Conservation (phyloP, 2,888 invertebrate genomes). For the Podotricha telesiphe region DNA sequence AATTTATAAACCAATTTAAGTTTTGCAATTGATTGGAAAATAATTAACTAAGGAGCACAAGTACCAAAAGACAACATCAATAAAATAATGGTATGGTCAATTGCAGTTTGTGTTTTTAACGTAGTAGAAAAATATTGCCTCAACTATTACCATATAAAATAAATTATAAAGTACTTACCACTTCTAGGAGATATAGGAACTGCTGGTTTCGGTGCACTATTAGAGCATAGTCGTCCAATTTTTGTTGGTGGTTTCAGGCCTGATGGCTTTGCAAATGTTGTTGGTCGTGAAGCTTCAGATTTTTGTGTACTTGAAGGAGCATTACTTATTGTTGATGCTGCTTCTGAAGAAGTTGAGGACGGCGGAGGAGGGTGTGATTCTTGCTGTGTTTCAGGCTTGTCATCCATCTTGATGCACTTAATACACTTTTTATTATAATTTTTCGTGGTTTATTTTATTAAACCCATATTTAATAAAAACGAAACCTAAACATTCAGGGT, state of each 20-base stretch:
- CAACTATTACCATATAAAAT: slow-evolving; percentile 16
- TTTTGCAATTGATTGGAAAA: slow-evolving; percentile 36
- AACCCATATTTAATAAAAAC: slow-evolving; percentile 46
- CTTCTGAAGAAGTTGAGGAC: slow-evolving; percentile 67
- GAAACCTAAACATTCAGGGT: slow-evolving; percentile 30
- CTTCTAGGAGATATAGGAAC: slow-evolving; percentile 84
- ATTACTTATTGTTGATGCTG: slow-evolving; percentile 62
- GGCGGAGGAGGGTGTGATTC: slow-evolving; percentile 57
- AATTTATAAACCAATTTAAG: slow-evolving; percentile 40
- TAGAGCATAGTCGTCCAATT: slow-evolving; percentile 87
- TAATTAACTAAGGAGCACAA: slow-evolving; percentile 26
- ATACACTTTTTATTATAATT: slow-evolving; percentile 47
- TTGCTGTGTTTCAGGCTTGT: slow-evolving; percentile 60
- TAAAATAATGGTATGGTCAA: slow-evolving; percentile 54
- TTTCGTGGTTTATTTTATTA: slow-evolving; percentile 40
- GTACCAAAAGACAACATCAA: slow-evolving; percentile 22
- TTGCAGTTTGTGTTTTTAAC: slow-evolving; percentile 66
- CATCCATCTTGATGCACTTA: slow-evolving; percentile 73
- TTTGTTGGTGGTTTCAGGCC: slow-evolving; percentile 86
- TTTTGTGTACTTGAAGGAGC: slow-evolving; percentile 53
- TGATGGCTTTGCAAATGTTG: slow-evolving; percentile 81
- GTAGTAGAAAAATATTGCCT: background rate
- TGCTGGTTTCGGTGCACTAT: slow-evolving; percentile 86
- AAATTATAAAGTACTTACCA: slow-evolving; percentile 64
- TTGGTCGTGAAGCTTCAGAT: slow-evolving; percentile 62